A percentile compares a stretch with the other conserved stretches of the same genome.
Evolutionary conservation across 2,888 invertebrate species (phyloP).

Genomic region (Stenodera caucasica): DNA sequence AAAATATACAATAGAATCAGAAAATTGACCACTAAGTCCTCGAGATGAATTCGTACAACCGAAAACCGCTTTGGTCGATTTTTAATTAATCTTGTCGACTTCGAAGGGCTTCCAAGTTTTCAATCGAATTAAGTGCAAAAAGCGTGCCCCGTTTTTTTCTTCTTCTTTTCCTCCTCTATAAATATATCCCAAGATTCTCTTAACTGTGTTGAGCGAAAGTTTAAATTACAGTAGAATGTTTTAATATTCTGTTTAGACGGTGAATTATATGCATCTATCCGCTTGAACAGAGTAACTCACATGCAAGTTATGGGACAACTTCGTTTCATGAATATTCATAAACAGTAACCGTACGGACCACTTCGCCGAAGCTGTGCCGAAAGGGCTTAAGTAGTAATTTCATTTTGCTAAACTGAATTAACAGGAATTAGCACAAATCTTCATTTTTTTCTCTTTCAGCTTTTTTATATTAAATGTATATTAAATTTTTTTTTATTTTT

Average conservation of each 20-base stretch:
- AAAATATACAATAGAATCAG: neutral
- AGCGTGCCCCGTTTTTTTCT: neutral
- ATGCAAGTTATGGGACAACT: slow-evolving; percentile 37
- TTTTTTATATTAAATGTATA: neutral
- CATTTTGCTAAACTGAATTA: slow-evolving; percentile 42
- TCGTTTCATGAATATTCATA: slow-evolving; percentile 43
- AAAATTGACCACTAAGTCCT: slow-evolving; percentile 10
- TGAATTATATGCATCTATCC: slow-evolving; percentile 35
- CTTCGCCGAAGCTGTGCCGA: slow-evolving; percentile 40
- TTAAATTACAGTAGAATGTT: slow-evolving; percentile 36
- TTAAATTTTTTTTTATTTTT: too few relatives aligned
- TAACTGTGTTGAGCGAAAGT: slow-evolving; percentile 4
- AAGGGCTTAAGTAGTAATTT: slow-evolving; percentile 45
- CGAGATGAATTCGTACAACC: neutral
- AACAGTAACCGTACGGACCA: slow-evolving; percentile 31
- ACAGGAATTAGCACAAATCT: slow-evolving; percentile 37
- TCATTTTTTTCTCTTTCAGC: slow-evolving; percentile 27
- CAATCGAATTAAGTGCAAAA: slow-evolving; percentile 15
- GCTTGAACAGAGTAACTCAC: slow-evolving; percentile 35
- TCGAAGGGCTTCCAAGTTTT: slow-evolving; percentile 11
- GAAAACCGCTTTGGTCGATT: slow-evolving; percentile 10
- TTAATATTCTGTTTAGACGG: slow-evolving; percentile 28
- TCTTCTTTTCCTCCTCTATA: neutral
- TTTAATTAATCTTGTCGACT: slow-evolving; percentile 16
- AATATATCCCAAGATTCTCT: slow-evolving; percentile 10